Evolutionary conservation across 30 jellyfish, hydroid and myxozoan species (phyloP).

Genomic region (Phacellophora camtschatica): DNA sequence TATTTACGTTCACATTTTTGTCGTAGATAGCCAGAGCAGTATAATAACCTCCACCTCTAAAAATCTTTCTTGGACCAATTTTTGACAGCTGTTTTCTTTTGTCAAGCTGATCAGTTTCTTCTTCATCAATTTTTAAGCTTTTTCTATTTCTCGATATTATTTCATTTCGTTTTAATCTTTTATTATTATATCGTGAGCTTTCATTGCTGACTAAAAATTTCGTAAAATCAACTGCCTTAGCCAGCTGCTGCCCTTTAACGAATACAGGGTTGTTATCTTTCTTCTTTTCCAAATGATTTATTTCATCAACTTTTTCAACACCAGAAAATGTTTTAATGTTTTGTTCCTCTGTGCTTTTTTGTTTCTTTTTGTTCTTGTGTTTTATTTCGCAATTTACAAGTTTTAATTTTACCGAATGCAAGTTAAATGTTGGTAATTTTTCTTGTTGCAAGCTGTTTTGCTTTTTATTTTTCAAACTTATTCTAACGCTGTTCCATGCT

Average conservation of each 20-base stretch:
- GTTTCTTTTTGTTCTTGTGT: no score
- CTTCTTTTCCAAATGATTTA: no score
- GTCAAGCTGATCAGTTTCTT: background rate
- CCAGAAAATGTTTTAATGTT: no score
- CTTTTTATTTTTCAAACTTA: background rate
- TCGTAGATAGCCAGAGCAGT: conserved; percentile 54
- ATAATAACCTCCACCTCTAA: conserved; percentile 49
- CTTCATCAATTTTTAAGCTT: background rate
- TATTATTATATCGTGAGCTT: background rate
- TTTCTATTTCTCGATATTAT: background rate
- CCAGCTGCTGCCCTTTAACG: background rate
- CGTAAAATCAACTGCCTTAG: background rate
- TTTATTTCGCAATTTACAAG: no score
- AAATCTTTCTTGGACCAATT: conserved; percentile 44
- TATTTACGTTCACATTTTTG: conserved; percentile 11
- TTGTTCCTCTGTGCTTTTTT: no score
- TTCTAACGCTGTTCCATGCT: background rate
- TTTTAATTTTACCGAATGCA: background rate
- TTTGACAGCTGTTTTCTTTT: background rate
- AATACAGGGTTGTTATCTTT: no score
- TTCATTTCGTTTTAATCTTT: background rate
- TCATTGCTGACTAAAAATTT: background rate
- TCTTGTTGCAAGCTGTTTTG: background rate
- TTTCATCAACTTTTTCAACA: no score
- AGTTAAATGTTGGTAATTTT: background rate